Base-by-base conservation (phyloP, 2,888 invertebrate species). In the Lepidocyrtinus sp. region DNA sequence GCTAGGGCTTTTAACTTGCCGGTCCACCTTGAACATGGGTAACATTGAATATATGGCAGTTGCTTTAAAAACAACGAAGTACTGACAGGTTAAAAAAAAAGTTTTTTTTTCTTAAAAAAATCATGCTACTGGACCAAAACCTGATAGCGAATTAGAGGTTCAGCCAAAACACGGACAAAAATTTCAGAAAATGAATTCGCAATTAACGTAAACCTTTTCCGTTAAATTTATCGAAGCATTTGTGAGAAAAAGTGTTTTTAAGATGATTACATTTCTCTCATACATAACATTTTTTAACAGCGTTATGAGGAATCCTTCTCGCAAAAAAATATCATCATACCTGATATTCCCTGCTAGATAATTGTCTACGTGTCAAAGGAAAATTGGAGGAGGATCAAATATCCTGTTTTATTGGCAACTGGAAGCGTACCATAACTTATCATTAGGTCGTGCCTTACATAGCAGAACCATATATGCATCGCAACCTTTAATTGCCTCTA, bases 371-470 rank as follows among this genome's bases (percentile, higher is more conserved):
- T 36, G 12, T 36, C 12, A 55, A n/a, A 17, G 17, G 55, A 15
- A 55, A n/a, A n/a, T n/a, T 15, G 55, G 55, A n/a, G 55, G 5
- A 5, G 55, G 55, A 55, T 55, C 55, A 55, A 55, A 55, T 55
- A 55, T n/a, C 55, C 55, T 55, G n/a, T n/a, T 55, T 55, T 55
- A 55, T 55, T 55, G 55, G 55, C 55, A 55, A 36, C 36, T 36
- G 36, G 36, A 36, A 36, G 36, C 5, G n/a, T 9, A 7, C 9
- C 17, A 55, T 55, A 55, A 55, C 55, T 55, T n/a, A 55, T 55
- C 55, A 12, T 55, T 55, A 55, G 55, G 3, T 55, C 55, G 55
- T 55, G 55, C n/a, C 55, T 55, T 55, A 7, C 55, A 9, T 12
- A 3, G n/a, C 55, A 55, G 55, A 9, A 55, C 17, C 17, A n/a